Percentiles rank a stretch among this genome's conserved stretches.
Conservation (phyloP, 2,888 invertebrate species). For the Anaspis maculata region DNA sequence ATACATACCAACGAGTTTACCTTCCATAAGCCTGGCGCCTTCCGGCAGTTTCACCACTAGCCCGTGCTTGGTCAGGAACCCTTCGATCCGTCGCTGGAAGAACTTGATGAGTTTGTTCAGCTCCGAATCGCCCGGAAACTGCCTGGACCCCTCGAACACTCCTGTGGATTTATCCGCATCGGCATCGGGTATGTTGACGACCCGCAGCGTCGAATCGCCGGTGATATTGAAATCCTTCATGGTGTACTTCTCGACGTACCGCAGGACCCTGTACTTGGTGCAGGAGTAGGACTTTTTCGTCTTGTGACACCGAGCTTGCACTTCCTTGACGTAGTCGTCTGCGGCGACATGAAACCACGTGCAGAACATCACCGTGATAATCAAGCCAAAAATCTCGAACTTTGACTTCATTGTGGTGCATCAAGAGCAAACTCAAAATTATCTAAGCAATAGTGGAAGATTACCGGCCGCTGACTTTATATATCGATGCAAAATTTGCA, state of each 20-base stretch:
- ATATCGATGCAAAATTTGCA: too few species aligned
- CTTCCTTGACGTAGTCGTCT: constrained; percentile 30
- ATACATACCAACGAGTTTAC: constrained; percentile 1
- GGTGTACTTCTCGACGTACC: constrained; percentile 24
- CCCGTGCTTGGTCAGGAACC: constrained; percentile 28
- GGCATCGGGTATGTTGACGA: constrained; percentile 22
- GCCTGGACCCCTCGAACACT: constrained; percentile 16
- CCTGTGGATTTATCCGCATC: constrained; percentile 9
- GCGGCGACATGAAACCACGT: too few species aligned
- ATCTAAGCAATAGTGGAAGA: too few species aligned
- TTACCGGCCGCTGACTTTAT: too few species aligned
- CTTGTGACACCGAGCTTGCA: constrained; percentile 23
- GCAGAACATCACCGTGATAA: too few species aligned
- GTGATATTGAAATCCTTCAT: constrained; percentile 13
- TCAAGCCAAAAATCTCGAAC: too few species aligned
- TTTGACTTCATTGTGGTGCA: too few species aligned
- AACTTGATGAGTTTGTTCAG: constrained; percentile 31
- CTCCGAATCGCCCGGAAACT: constrained; percentile 24
- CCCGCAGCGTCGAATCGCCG: constrained; percentile 22
- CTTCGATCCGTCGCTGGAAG: constrained; percentile 25
- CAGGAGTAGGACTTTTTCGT: constrained; percentile 26
- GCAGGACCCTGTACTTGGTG: constrained; percentile 29
- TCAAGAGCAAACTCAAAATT: too few species aligned
- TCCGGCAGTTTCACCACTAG: constrained; percentile 28
- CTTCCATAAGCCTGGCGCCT: constrained; percentile 21